Percentiles rank a stretch among this genome's conserved stretches.
Evolutionary conservation across 2,797 vertebrate genomes (phyloP).

Genomic region (Florisuga fusca): DNA sequence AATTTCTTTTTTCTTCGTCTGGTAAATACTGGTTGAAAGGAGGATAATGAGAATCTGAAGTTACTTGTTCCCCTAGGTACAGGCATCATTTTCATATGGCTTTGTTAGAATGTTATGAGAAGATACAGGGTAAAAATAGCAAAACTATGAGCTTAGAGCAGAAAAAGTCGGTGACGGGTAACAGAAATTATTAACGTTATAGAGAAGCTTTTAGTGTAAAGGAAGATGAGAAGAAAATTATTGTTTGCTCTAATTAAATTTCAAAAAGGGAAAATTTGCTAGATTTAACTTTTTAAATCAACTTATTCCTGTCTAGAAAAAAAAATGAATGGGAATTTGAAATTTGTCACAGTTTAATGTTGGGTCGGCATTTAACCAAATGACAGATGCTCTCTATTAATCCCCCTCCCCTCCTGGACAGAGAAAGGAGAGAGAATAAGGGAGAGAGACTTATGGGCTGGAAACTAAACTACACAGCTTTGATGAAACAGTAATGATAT

Average conservation of each 20-base stretch:
- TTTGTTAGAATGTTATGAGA: slow-evolving; percentile 43
- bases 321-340: not conserved
- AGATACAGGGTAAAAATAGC: not conserved
- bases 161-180: not conserved
- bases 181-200: not conserved
- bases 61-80: not conserved
- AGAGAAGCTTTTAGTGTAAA: not conserved
- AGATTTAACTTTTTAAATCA: not conserved
- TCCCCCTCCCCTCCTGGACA: too few species aligned
- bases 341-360: not conserved
- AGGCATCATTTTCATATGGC: not conserved
- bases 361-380: too few species aligned
- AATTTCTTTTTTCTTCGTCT: slow-evolving; percentile 44
- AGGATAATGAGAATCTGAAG: slow-evolving; percentile 46
- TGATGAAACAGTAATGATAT: too few species aligned
- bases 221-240: not conserved
- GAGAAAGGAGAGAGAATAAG: too few species aligned
- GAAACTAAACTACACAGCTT: too few species aligned
- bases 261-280: not conserved
- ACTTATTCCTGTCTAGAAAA: not conserved
- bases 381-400: too few species aligned
- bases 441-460: too few species aligned
- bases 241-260: not conserved
- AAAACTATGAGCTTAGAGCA: not conserved
- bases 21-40: slow-evolving; percentile 45